Percentiles rank a stretch among this genome's conserved stretches.
Evolutionary conservation across 2,113 vertebrate species (phyloP).

Genomic region (Leptosomus discolor): DNA sequence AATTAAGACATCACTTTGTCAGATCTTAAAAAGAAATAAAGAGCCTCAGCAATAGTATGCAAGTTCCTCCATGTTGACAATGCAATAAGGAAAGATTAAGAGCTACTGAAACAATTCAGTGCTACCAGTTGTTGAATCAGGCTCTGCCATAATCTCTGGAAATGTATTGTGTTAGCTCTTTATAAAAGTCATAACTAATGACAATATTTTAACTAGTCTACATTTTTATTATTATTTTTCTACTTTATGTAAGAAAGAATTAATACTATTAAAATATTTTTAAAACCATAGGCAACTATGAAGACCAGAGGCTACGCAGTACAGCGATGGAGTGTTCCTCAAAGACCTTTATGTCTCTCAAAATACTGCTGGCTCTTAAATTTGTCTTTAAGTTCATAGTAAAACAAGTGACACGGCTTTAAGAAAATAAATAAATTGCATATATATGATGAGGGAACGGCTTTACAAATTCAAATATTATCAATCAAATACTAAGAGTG

Average conservation of each 20-base stretch:
- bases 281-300: not conserved
- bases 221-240: not conserved
- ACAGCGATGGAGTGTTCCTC: not conserved
- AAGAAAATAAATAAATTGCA: not conserved
- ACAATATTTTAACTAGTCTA: not conserved
- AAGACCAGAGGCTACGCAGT: not conserved
- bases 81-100: not conserved
- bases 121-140: not conserved
- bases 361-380: not conserved
- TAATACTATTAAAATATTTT: not conserved
- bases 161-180: not conserved
- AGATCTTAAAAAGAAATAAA: not conserved
- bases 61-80: not conserved
- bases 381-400: not conserved
- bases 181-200: not conserved
- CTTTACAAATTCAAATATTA: not conserved
- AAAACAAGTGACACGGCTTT: not conserved
- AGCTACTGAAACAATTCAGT: not conserved
- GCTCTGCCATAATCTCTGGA: not conserved
- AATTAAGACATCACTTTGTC: slow-evolving; percentile 11
- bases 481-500: not conserved
- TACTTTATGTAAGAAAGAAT: not conserved
- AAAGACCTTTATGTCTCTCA: not conserved
- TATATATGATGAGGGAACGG: not conserved
- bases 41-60: not conserved